These are phyloP conservation scores for Loripinus fragilis DNA, from an alignment of 2,888 invertebrate species.

Conservation along the genomic window DNA sequence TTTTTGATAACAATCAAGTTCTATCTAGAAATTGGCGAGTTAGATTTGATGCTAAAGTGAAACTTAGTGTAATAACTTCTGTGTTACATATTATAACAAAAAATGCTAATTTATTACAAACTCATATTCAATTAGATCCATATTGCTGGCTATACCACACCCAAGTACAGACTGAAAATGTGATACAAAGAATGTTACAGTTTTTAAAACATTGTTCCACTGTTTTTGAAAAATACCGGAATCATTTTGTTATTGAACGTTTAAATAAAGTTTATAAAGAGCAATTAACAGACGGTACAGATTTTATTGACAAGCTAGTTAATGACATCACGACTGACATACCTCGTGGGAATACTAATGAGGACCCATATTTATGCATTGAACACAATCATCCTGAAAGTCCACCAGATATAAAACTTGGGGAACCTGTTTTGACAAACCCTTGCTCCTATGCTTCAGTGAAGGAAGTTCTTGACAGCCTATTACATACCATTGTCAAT, in stretches of 20 bases:
- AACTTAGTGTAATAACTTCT: conserved; percentile 16
- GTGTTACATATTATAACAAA: background rate
- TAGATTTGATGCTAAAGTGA: conserved; percentile 1
- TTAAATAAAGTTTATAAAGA: background rate
- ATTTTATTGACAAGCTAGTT: background rate
- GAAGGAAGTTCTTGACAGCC: background rate
- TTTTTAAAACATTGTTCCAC: background rate
- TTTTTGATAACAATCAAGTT: conserved; percentile 20
- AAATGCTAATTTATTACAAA: background rate
- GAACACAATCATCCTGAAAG: background rate
- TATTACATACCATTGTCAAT: background rate
- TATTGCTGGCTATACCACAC: conserved; percentile 12
- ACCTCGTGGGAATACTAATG: background rate
- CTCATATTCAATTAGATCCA: background rate
- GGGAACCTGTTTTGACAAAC: conserved; percentile 4
- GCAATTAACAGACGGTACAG: background rate
- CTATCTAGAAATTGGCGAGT: conserved; percentile 23
- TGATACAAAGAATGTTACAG: background rate
- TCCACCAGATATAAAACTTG: background rate
- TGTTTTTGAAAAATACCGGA: background rate
- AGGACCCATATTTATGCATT: background rate
- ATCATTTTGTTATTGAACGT: background rate
- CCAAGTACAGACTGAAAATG: too few relatives aligned
- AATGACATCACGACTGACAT: background rate
- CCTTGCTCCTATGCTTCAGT: conserved; percentile 23